Evolutionary conservation across 92 coral and sea anemone genomes (phyloP).

Genomic region (Desmophyllum pertusum): DNA sequence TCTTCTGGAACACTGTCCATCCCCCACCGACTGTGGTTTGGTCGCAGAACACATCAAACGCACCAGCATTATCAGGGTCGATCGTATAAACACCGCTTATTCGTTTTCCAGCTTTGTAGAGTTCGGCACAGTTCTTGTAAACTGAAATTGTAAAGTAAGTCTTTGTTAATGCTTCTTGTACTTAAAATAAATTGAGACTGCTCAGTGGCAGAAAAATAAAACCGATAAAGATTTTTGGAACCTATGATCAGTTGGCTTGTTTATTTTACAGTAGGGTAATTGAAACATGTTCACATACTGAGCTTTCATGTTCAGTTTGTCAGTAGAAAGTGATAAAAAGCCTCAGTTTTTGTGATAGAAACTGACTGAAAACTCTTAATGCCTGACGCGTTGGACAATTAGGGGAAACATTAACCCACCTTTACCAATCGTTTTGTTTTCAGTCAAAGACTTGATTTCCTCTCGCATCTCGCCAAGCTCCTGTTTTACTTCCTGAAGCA

Average conservation of each 20-base stretch:
- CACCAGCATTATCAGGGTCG: slow-evolving; percentile 66
- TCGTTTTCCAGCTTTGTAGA: slow-evolving; percentile 45
- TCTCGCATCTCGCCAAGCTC: background rate
- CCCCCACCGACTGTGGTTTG: slow-evolving; percentile 72
- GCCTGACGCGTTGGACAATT: no score
- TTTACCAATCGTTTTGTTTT: background rate
- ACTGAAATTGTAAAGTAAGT: background rate
- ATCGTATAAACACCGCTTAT: slow-evolving; percentile 55
- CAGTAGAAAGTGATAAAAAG: no score
- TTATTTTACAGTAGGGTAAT: no score
- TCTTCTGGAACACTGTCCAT: slow-evolving; percentile 79
- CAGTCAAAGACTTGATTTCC: background rate
- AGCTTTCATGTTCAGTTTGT: no score
- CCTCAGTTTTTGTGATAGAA: no score
- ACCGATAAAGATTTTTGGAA: no score
- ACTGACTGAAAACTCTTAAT: no score
- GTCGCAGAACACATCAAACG: slow-evolving; percentile 70
- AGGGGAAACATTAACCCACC: no score
- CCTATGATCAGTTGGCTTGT: no score
- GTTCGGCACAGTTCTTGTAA: slow-evolving; percentile 58
- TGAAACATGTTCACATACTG: no score
- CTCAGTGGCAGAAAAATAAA: no score
- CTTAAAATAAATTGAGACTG: no score
- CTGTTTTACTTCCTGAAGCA: background rate
- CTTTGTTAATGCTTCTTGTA: background rate